phyloP scores from a whole-genome alignment of 2,113 vertebrate species.

The Protomyctophum bolini region DNA sequence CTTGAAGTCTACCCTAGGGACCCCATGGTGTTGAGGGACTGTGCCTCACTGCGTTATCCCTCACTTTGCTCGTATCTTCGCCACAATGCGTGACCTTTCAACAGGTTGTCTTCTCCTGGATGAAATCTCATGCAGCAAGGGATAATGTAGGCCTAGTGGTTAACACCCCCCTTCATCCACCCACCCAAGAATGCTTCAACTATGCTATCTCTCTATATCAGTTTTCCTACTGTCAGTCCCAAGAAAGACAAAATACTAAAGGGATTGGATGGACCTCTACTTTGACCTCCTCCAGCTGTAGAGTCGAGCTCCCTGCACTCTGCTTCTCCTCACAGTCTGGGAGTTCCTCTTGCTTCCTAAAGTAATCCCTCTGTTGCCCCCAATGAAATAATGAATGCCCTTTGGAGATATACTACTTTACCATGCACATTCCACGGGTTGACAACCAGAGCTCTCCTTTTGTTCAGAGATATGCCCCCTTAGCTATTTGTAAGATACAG shows the following conservation, averaged over 20 bases:
- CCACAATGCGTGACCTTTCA: conserved; percentile 28
- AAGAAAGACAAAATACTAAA: too few species aligned
- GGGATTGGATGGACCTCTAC: too few species aligned
- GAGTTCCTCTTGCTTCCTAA: conserved; percentile 41
- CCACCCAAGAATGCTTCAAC: too few species aligned
- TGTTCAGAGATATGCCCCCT: background rate
- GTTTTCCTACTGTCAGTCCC: too few species aligned
- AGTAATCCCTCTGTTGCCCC: conserved; percentile 32
- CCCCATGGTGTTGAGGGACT: conserved; percentile 21
- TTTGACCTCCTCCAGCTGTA: conserved; percentile 55
- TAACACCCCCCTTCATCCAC: too few species aligned
- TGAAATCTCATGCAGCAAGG: conserved; percentile 8
- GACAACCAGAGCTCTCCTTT: conserved; percentile 11
- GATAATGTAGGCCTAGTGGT: too few species aligned
- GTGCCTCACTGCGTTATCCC: conserved; percentile 29
- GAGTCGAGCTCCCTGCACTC: conserved; percentile 43
- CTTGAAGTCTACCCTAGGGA: conserved; percentile 3
- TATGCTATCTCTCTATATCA: too few species aligned
- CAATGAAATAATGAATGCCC: conserved; percentile 48
- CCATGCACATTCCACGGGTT: conserved; percentile 33
- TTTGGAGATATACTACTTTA: conserved; percentile 48
- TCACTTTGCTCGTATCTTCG: conserved; percentile 7
- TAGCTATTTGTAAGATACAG: conserved; percentile 6
- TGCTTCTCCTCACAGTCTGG: conserved; percentile 32
- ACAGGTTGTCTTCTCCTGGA: conserved; percentile 37